phyloP scores from a whole-genome alignment of 2,797 vertebrate species.

The Thunnus albacares region DNA sequence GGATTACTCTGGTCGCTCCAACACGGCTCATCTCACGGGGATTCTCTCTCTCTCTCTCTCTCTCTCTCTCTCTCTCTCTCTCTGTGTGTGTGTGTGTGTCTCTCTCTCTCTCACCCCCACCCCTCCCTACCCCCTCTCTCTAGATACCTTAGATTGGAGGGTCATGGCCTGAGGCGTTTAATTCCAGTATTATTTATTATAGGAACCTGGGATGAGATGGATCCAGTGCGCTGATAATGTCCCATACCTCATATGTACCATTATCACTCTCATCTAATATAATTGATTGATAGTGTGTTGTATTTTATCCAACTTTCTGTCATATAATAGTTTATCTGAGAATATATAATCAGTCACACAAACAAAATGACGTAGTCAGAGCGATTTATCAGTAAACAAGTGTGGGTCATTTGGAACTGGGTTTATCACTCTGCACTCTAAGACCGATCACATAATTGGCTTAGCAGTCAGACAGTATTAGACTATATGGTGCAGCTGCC shows the following conservation, averaged over 20 bases:
- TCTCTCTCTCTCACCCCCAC: constrained; percentile 22
- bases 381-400: constrained; percentile 2
- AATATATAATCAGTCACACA: too few relatives aligned
- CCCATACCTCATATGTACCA: constrained; percentile 13
- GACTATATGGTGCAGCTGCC: constrained; percentile 42
- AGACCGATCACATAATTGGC: constrained; percentile 77
- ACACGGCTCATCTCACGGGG: constrained; percentile 42
- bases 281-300: background rate
- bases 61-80: constrained; percentile 21
- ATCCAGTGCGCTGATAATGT: constrained; percentile 13
- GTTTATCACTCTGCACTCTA: constrained; percentile 51
- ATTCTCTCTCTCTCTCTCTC: constrained; percentile 34
- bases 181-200: constrained; percentile 61
- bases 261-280: constrained; percentile 28
- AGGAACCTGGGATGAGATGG: constrained; percentile 14
- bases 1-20: constrained; percentile 62
- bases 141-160: constrained; percentile 68
- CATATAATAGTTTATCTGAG: background rate
- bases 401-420: constrained; percentile 27
- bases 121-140: constrained; percentile 21
- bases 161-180: constrained; percentile 66
- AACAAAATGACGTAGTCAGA: background rate
- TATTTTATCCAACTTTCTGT: background rate
- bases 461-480: constrained; percentile 70
- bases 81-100: too few relatives aligned